Evolutionary conservation across 2,888 invertebrate genomes (phyloP), one percentile per base, ranked within the genome.

Genomic region (Axea sp.): DNA sequence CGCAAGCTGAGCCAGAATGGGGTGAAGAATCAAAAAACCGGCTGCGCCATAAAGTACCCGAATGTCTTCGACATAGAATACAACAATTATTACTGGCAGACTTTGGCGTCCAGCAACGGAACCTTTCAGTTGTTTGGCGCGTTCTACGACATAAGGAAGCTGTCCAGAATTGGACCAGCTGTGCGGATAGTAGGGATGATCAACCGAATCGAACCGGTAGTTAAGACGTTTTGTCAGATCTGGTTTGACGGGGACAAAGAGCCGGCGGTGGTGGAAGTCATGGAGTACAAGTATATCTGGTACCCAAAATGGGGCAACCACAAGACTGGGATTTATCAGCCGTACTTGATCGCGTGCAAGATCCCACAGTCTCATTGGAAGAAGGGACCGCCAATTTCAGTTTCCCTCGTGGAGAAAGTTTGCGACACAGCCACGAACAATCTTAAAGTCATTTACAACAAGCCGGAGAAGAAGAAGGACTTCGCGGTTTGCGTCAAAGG

Each of bases 401-500:
- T 97, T 11, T 96, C 96, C 0, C 89, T 97, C 78, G 96, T 96
- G 51, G 95, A 95, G 87, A 92, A 91, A 80, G 92, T 93, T 22
- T 97, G 96, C 88, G 95, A 45, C 7, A 45, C 43, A 0, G 43
- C 28, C 5, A 45, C 43, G 6, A 45, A 45, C 12, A 45, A 45
- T 9, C 7, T 45, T 0, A 45, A 94, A 62, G 95, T 96, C 1
- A 93, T 95, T 80, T 93, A 94, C 88, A 92, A 95, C 84, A 91
- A 92, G 65, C 95, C 95, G 0, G 88, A 89, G 57, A 93, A 92
- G 81, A 93, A 94, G 81, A 93, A 94, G 80, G 93, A 94, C 15
- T 96, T 97, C 85, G 96, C 96, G 0, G 96, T 97, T 1, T 97
- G 97, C 87, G 96, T 97, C 12, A 97, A 97, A 87, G 97, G 98